phyloP scores from a whole-genome alignment of 2,797 vertebrate genomes.

The Huso huso region DNA sequence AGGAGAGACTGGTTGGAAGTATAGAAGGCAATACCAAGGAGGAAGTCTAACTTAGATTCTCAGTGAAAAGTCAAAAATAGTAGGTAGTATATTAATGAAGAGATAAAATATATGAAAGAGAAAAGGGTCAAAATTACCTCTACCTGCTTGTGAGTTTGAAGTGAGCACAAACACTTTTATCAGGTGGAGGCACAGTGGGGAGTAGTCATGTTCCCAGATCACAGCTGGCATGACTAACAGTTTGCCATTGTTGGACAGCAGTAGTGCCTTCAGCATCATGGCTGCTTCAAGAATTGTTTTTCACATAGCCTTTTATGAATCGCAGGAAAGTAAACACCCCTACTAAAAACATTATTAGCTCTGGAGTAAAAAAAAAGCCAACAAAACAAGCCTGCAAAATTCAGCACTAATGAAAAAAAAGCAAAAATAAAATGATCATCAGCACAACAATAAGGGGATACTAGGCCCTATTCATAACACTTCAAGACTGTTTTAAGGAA shows the following conservation, averaged over 20 bases:
- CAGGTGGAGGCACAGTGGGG: slow-evolving; percentile 77
- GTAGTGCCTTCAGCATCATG: slow-evolving; percentile 75
- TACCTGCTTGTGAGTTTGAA: slow-evolving; percentile 85
- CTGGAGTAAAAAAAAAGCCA: slow-evolving; percentile 45
- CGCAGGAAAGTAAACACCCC: slow-evolving; percentile 73
- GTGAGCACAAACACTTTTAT: slow-evolving; percentile 88
- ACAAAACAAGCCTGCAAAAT: slow-evolving; percentile 4
- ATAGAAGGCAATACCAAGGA: background rate
- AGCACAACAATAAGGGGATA: no score
- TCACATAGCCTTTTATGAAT: slow-evolving; percentile 42
- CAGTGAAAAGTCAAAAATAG: background rate
- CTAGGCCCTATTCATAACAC: no score
- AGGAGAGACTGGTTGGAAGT: background rate
- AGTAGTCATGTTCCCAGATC: slow-evolving; percentile 95
- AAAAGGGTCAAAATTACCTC: slow-evolving; percentile 53
- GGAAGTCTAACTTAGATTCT: background rate
- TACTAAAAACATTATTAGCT: slow-evolving; percentile 75
- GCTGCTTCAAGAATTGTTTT: slow-evolving; percentile 41
- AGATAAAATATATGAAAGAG: background rate
- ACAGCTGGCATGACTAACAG: slow-evolving; percentile 87
- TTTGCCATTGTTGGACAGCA: slow-evolving; percentile 90
- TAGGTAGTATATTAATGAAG: background rate
- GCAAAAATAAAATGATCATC: no score
- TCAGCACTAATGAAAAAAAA: no score
- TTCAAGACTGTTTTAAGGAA: no score